Conservation (phyloP, 2,888 invertebrate species). For the Sinodicranocentrus sp. region DNA sequence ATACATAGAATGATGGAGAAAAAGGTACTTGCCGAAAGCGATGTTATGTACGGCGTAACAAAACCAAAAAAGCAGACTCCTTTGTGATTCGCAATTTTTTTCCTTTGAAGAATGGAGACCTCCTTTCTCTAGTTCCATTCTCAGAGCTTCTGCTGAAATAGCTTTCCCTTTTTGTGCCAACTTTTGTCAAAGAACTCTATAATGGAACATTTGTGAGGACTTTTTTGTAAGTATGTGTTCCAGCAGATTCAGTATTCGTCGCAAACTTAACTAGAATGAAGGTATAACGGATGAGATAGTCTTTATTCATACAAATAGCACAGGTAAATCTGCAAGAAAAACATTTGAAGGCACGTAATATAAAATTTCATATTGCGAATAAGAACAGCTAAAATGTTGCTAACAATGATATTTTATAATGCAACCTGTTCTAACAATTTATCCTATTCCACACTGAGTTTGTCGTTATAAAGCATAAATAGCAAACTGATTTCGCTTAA, state of each 20-base stretch:
- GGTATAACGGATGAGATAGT: no score
- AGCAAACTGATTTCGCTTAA: constrained; percentile 15
- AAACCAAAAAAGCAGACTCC: constrained; percentile 60
- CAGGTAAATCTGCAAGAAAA: no score
- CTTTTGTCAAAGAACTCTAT: constrained; percentile 45
- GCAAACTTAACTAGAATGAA: not conserved
- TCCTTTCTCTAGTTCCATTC: constrained; percentile 37
- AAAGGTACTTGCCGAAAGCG: constrained; percentile 71
- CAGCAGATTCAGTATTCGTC: constrained; percentile 1
- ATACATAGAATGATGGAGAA: constrained; percentile 42
- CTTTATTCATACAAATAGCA: no score
- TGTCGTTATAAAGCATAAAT: constrained; percentile 37
- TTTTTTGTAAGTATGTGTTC: no score
- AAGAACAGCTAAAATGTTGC: no score
- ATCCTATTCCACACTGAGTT: not conserved
- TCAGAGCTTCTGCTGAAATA: constrained; percentile 47
- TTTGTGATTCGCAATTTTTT: constrained; percentile 71
- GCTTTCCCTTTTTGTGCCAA: constrained; percentile 39
- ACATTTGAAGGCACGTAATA: no score
- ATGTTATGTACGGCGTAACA: constrained; percentile 54
- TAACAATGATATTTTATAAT: no score
- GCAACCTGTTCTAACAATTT: no score
- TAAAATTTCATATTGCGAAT: no score
- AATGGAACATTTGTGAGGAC: constrained; percentile 35
- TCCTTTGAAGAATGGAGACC: constrained; percentile 60